Conservation (phyloP, 2,113 vertebrate genomes). For the Corythoichthys intestinalis region DNA sequence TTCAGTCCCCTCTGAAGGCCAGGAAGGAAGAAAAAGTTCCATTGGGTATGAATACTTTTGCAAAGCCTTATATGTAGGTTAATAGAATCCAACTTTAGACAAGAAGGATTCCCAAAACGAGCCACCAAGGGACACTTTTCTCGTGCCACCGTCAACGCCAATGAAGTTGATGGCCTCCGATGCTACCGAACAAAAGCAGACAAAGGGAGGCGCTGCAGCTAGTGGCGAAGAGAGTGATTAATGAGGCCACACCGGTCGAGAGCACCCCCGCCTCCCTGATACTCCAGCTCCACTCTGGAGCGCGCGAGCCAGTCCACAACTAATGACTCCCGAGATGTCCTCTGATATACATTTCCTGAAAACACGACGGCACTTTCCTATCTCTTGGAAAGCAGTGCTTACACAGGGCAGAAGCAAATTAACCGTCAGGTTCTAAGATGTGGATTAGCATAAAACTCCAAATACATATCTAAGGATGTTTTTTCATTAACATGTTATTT, state of each 20-base stretch:
- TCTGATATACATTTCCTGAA: slow-evolving; percentile 43
- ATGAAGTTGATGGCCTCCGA: slow-evolving; percentile 25
- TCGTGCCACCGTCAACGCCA: slow-evolving; percentile 10
- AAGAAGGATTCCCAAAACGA: background rate
- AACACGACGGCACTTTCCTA: slow-evolving; percentile 5
- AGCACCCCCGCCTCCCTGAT: slow-evolving; percentile 42
- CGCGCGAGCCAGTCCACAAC: slow-evolving; percentile 41
- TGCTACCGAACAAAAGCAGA: slow-evolving; percentile 42
- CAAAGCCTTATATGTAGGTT: slow-evolving; percentile 30
- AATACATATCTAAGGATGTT: background rate
- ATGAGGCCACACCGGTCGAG: slow-evolving; percentile 62
- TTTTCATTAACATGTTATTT: background rate
- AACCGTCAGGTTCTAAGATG: slow-evolving; percentile 17
- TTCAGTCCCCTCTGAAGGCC: background rate
- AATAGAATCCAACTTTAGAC: slow-evolving; percentile 43
- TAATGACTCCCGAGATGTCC: slow-evolving; percentile 51
- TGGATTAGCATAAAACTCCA: background rate
- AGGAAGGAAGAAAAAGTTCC: background rate
- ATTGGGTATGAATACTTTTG: background rate
- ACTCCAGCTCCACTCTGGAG: slow-evolving; percentile 47
- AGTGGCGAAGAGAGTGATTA: slow-evolving; percentile 63
- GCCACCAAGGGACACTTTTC: background rate
- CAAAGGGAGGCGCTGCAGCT: slow-evolving; percentile 47
- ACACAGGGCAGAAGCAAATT: slow-evolving; percentile 7
- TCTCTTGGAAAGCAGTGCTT: background rate